Conservation (phyloP, 2,113 vertebrate species). For the Notarius lentiginosus region DNA sequence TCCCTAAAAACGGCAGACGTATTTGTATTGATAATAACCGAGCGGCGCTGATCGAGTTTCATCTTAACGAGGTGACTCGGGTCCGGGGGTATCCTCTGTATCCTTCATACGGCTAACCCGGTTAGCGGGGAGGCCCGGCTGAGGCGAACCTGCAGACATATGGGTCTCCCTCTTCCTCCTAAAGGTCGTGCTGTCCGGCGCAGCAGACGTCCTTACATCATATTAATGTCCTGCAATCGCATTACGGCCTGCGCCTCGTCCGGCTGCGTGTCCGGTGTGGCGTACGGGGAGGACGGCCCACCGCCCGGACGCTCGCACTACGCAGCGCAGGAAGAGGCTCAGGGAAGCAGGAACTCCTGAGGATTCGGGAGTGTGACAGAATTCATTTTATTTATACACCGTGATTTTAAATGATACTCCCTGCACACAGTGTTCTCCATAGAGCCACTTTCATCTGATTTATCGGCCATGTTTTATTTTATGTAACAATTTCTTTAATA, state of each 20-base stretch:
- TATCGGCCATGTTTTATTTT: too few relatives aligned
- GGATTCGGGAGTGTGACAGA: too few relatives aligned
- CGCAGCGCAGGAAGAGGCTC: not conserved
- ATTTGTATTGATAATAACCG: slow-evolving; percentile 66
- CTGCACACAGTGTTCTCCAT: too few relatives aligned
- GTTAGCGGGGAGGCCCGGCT: slow-evolving; percentile 45
- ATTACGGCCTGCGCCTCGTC: slow-evolving; percentile 58
- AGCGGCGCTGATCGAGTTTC: slow-evolving; percentile 57
- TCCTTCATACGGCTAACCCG: slow-evolving; percentile 58
- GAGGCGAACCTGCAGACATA: slow-evolving; percentile 60
- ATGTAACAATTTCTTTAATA: too few relatives aligned
- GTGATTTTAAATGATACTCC: too few relatives aligned
- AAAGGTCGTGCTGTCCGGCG: slow-evolving; percentile 45
- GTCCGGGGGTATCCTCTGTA: slow-evolving; percentile 53
- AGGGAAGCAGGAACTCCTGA: not conserved
- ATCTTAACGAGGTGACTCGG: slow-evolving; percentile 53
- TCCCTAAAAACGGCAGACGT: slow-evolving; percentile 58
- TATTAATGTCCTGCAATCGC: slow-evolving; percentile 66
- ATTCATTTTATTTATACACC: too few relatives aligned
- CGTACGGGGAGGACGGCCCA: too few relatives aligned
- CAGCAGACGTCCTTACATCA: slow-evolving; percentile 69
- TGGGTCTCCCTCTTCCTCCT: slow-evolving; percentile 47
- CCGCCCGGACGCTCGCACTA: not conserved
- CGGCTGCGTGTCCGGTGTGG: slow-evolving; percentile 25
- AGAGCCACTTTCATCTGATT: too few relatives aligned